A percentile compares a stretch with the other conserved stretches of the same genome.
These are phyloP conservation scores for Caradrina kadenii DNA, from an alignment of 2,888 invertebrate genomes.

Conservation along the genomic window DNA sequence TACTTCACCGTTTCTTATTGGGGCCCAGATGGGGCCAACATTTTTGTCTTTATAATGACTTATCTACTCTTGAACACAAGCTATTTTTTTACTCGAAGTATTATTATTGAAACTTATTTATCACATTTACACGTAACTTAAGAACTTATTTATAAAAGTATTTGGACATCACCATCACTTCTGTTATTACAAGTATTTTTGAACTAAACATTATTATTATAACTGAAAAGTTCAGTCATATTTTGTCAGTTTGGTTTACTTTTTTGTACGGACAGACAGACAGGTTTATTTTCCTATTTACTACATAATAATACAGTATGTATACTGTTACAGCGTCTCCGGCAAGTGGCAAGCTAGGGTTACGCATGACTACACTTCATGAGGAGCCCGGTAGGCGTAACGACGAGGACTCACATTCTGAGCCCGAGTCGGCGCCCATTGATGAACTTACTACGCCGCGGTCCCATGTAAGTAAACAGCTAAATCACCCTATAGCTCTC, in stretches of 20 bases:
- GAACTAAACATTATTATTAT: constrained; percentile 21
- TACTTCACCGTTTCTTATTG: constrained; percentile 35
- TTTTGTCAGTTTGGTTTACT: not conserved
- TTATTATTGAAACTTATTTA: constrained; percentile 15
- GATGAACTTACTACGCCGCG: constrained; percentile 83
- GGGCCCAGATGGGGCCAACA: constrained; percentile 15
- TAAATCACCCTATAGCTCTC: not conserved
- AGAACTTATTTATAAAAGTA: not conserved
- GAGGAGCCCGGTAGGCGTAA: constrained; percentile 93
- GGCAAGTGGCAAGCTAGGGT: constrained; percentile 95
- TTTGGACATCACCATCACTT: constrained; percentile 14
- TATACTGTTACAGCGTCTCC: constrained; percentile 92
- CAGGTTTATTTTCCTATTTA: not conserved
- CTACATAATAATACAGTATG: constrained; percentile 4
- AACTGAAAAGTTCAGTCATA: constrained; percentile 20
- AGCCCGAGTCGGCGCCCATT: constrained; percentile 84
- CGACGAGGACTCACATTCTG: constrained; percentile 88
- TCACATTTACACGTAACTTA: constrained; percentile 42
- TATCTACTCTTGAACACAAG: constrained; percentile 25
- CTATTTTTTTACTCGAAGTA: constrained; percentile 30
- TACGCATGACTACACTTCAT: constrained; percentile 97
- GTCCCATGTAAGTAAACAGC: constrained; percentile 76
- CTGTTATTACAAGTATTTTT: constrained; percentile 25
- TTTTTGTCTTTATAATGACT: constrained; percentile 24
- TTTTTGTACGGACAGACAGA: not conserved